These are phyloP conservation scores for Neoniphon sammara DNA, from an alignment of 2,797 vertebrate genomes.

Conservation along the genomic window DNA sequence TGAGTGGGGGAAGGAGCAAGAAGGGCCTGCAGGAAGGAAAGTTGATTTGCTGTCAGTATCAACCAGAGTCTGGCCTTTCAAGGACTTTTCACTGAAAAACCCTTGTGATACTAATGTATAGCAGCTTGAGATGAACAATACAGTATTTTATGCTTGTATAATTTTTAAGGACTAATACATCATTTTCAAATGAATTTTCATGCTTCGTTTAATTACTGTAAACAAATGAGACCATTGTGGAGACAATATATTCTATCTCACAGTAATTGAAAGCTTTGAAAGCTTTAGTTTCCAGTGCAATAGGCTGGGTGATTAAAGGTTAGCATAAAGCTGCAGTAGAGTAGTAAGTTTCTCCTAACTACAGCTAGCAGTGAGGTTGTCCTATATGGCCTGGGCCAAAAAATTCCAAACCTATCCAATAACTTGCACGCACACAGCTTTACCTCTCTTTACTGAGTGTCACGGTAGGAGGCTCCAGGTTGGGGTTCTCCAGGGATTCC, in stretches of 20 bases:
- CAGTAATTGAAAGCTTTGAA: too few species aligned
- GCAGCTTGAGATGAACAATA: conserved; percentile 17
- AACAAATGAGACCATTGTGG: too few species aligned
- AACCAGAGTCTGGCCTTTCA: not conserved
- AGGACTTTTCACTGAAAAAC: not conserved
- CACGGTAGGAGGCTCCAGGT: conserved; percentile 89
- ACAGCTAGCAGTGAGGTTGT: too few species aligned
- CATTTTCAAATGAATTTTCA: not conserved
- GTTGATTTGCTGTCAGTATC: not conserved
- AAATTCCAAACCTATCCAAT: too few species aligned
- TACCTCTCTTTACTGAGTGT: conserved; percentile 88
- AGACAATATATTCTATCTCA: too few species aligned
- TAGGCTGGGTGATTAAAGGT: too few species aligned
- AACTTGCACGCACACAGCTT: conserved; percentile 3
- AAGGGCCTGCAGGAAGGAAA: conserved; percentile 83
- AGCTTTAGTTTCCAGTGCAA: too few species aligned
- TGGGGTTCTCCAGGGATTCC: conserved; percentile 94
- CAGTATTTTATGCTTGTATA: conserved; percentile 10
- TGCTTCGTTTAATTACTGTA: too few species aligned
- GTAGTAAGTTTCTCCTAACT: too few species aligned
- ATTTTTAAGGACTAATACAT: too few species aligned
- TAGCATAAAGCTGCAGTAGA: too few species aligned
- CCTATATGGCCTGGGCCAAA: too few species aligned
- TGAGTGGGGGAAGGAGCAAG: conserved; percentile 91
- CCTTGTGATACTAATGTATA: not conserved